These are phyloP conservation scores for Caerostris extrusa DNA, from an alignment of 1,140 invertebrate species.

Conservation along the genomic window DNA sequence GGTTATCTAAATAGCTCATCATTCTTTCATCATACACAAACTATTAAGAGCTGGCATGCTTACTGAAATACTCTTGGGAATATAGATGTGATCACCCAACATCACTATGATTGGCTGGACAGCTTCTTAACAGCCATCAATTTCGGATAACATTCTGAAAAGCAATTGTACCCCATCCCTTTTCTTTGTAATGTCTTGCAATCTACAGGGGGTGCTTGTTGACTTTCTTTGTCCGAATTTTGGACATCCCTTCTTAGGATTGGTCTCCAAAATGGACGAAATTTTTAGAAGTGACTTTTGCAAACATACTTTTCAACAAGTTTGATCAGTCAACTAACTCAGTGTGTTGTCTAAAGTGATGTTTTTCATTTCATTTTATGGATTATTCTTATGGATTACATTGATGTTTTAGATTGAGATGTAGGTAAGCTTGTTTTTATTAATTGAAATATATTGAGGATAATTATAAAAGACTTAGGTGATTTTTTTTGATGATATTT, in stretches of 20 bases:
- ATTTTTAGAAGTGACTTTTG: background rate
- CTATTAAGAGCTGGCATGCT: background rate
- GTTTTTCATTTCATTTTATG: background rate
- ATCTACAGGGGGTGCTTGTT: background rate
- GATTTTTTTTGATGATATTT: too few species aligned
- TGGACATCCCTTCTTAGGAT: background rate
- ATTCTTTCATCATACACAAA: background rate
- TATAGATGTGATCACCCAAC: background rate
- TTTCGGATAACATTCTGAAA: background rate
- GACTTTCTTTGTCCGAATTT: background rate
- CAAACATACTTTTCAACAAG: background rate
- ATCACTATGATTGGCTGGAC: conserved; percentile 26
- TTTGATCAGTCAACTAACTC: background rate
- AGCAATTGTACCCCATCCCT: background rate
- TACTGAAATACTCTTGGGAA: background rate
- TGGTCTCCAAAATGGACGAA: background rate
- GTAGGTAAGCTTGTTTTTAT: too few species aligned
- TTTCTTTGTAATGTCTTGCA: background rate
- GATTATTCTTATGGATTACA: background rate
- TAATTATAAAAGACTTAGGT: too few species aligned
- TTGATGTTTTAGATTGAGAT: background rate
- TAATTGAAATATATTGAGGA: too few species aligned
- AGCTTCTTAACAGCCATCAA: background rate
- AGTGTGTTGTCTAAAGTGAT: background rate
- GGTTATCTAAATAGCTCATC: conserved; percentile 24